Percentiles rank a stretch among this genome's conserved stretches.
phyloP scores from a whole-genome alignment of 2,113 vertebrate species.

The Ifrita kowaldi region DNA sequence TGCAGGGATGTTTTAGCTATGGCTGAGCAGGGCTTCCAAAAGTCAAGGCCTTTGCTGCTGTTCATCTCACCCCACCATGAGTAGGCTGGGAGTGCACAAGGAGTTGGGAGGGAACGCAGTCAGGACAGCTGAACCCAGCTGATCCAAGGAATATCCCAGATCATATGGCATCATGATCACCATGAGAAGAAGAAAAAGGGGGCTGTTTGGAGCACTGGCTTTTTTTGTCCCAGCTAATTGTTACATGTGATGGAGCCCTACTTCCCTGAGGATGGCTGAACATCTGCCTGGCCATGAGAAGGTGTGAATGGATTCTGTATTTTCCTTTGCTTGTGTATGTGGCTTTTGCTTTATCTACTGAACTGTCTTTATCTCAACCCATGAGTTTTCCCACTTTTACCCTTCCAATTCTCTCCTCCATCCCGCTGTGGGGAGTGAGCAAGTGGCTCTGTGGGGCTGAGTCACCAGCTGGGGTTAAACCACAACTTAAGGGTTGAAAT shows the following conservation, averaged over 20 bases:
- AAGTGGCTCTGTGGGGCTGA: not conserved
- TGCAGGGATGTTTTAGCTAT: not conserved
- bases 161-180: not conserved
- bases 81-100: not conserved
- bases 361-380: not conserved
- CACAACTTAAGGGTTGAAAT: accelerated
- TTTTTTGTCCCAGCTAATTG: not conserved
- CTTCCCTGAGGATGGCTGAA: not conserved
- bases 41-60: not conserved
- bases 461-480: not conserved
- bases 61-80: not conserved
- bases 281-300: not conserved
- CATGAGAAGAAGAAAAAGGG: not conserved
- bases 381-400: not conserved
- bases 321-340: not conserved
- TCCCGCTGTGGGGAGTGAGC: too few species aligned
- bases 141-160: not conserved
- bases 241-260: accelerated
- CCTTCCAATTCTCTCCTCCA: not conserved
- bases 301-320: not conserved
- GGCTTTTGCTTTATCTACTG: not conserved
- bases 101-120: not conserved
- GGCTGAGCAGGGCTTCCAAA: not conserved
- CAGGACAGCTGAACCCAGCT: not conserved
- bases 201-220: accelerated